Percentiles rank a stretch among this genome's conserved stretches.
phyloP scores from a whole-genome alignment of 2,888 invertebrate species.

The Eugnorisma glareosa region DNA sequence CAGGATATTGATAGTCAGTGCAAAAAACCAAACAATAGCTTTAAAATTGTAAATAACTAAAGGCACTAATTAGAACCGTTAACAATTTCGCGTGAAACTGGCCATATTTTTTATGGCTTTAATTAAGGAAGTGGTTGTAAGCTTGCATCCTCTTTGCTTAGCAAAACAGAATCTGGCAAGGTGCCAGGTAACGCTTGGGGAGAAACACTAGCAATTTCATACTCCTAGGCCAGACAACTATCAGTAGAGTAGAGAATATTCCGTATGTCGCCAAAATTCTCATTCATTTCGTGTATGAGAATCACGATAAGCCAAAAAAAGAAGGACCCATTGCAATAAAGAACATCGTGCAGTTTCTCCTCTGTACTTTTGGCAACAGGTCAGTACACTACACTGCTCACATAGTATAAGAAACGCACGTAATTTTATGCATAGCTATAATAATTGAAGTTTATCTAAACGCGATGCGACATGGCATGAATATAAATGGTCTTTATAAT shows the following conservation, averaged over 20 bases:
- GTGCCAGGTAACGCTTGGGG: conserved; percentile 26
- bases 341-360: background rate
- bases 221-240: conserved; percentile 14
- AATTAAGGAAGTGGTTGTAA: conserved; percentile 39
- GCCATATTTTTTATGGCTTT: conserved; percentile 37
- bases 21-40: conserved; percentile 51
- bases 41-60: conserved; percentile 17
- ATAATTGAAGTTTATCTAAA: conserved; percentile 36
- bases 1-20: conserved; percentile 48
- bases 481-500: conserved; percentile 21
- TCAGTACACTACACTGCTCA: background rate
- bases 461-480: conserved; percentile 15
- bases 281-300: background rate
- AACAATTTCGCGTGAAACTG: conserved; percentile 41
- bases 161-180: conserved; percentile 34
- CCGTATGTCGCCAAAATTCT: background rate
- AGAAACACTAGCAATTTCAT: conserved; percentile 22
- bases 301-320: background rate
- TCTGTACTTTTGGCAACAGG: conserved; percentile 5
- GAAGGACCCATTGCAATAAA: background rate
- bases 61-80: conserved; percentile 19
- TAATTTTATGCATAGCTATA: conserved; percentile 34
- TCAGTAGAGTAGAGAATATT: background rate
- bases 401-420: background rate
- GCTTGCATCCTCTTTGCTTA: conserved; percentile 45